These are phyloP conservation scores for Hedychridium roseum DNA, from an alignment of 2,888 invertebrate genomes.

Conservation along the genomic window DNA sequence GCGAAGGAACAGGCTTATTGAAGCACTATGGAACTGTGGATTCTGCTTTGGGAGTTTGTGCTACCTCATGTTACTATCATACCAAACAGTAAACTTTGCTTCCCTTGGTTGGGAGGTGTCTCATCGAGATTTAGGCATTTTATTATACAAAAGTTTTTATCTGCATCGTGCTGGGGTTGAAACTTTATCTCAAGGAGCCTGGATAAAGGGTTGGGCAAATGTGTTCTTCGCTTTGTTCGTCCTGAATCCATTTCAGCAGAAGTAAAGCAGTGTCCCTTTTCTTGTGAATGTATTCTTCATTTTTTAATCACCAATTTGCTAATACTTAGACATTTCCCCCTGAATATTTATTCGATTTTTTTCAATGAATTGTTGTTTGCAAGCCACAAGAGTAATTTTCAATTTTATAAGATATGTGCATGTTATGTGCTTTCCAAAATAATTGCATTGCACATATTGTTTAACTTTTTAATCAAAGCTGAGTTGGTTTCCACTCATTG, in stretches of 20 bases:
- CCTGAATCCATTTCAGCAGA: conserved; percentile 38
- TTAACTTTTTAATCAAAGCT: too few species aligned
- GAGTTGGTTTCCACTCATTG: too few species aligned
- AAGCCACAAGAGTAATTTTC: not conserved
- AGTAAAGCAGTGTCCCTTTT: conserved; percentile 27
- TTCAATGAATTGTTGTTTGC: not conserved
- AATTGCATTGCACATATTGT: too few species aligned
- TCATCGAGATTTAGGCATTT: conserved; percentile 34
- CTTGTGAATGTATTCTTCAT: not conserved
- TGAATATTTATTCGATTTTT: not conserved
- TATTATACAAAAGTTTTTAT: conserved; percentile 46
- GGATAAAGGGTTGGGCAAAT: conserved; percentile 43
- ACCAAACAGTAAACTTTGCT: conserved; percentile 19
- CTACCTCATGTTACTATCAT: conserved; percentile 31
- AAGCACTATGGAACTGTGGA: conserved; percentile 43
- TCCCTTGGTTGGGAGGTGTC: conserved; percentile 21
- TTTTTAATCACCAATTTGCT: not conserved
- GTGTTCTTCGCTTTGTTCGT: conserved; percentile 44
- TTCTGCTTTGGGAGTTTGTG: conserved; percentile 43
- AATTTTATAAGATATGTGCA: too few species aligned
- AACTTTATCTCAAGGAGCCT: conserved; percentile 36
- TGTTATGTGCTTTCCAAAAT: too few species aligned
- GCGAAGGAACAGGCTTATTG: conserved; percentile 39
- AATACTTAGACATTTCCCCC: not conserved
- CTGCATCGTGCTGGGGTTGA: conserved; percentile 40